Conservation (phyloP, 1,140 invertebrate species). For the Drosophila suzukii region DNA sequence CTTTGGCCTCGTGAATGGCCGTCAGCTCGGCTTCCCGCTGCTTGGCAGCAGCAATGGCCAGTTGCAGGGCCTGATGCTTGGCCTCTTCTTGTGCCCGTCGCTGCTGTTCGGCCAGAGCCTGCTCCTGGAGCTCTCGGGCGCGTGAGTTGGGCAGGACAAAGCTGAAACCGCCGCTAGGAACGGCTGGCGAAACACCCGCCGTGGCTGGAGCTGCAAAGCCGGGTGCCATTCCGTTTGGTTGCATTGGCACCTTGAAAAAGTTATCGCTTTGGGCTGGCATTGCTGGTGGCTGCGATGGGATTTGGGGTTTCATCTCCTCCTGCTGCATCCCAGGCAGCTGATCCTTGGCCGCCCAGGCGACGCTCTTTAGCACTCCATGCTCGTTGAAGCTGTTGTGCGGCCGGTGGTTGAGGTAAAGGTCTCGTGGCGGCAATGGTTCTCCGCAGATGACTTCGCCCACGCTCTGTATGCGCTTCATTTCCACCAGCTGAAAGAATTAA, state of each 20-base stretch:
- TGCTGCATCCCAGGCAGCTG: slow-evolving; percentile 52
- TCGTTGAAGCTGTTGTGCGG: slow-evolving; percentile 89
- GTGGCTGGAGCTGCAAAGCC: slow-evolving; percentile 15
- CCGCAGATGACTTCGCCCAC: slow-evolving; percentile 89
- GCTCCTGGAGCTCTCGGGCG: slow-evolving; percentile 1
- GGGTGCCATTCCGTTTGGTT: slow-evolving; percentile 4
- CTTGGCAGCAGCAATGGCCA: slow-evolving; percentile 56
- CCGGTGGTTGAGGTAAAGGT: slow-evolving; percentile 85
- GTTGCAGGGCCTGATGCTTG: slow-evolving; percentile 45
- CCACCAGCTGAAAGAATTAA: slow-evolving; percentile 85
- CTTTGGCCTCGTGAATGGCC: slow-evolving; percentile 34
- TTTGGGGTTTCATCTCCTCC: neutral
- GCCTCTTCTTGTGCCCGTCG: slow-evolving; percentile 41
- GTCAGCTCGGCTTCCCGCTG: slow-evolving; percentile 52
- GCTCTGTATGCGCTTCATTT: slow-evolving; percentile 87
- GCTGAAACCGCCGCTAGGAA: slow-evolving; percentile 1
- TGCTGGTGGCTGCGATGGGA: neutral
- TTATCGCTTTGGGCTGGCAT: slow-evolving; percentile 18
- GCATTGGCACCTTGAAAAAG: slow-evolving; percentile 62
- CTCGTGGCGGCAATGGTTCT: slow-evolving; percentile 85
- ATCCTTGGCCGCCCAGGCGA: slow-evolving; percentile 73
- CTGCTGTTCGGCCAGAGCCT: slow-evolving; percentile 4
- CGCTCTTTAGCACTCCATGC: slow-evolving; percentile 85
- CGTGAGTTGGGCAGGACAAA: slow-evolving; percentile 11
- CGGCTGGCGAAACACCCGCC: neutral